Evolutionary conservation across 1,140 invertebrate species (phyloP), one percentile per base, ranked within the genome.

Genomic region (Chironomus tepperi): DNA sequence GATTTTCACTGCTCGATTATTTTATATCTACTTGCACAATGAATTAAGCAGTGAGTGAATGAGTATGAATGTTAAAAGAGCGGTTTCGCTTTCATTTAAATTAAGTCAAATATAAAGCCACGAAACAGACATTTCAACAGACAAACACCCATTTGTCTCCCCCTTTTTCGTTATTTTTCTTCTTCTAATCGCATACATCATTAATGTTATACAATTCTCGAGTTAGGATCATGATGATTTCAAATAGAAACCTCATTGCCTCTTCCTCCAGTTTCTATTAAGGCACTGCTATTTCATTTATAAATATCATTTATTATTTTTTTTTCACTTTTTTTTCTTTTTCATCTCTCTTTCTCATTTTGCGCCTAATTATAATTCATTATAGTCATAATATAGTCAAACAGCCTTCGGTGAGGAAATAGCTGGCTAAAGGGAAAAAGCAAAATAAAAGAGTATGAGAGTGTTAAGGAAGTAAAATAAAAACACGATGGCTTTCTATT

Each of bases 271-370:
- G 24, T 34, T 34, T 15, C n/a, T 57, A n/a, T 57, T 57, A n/a
- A n/a, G 47, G 12, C 8, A 57, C 9, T 57, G 47, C 12, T 21
- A 70, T 70, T 70, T 18, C 65, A 70, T 70, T 70, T 70, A 18
- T 70, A 70, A 70, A 70, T 70, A 70, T 70, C 65, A 70, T 70
- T 70, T 70, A 70, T 70, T 70, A 70, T 70, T 19, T 18, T 70
- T 70, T 57, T 70, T 19, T 19, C 47, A 12, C 10, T 57, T 57
- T n/a, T 57, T 57, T n/a, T 57, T 70, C 65, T 70, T 70, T 18
- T 21, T 70, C 16, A 19, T 47, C 64, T 67, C 7, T 19, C 18
- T 19, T 34, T 34, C 24, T 34, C 24, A 34, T 34, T 70, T 21
- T 70, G 19, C 18, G 65, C 65, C 65, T 70, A 70, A 70, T 70